Percentiles rank a stretch among this genome's conserved stretches.
phyloP scores from a whole-genome alignment of 2,888 invertebrate genomes.

The Drosophila nigricruria region DNA sequence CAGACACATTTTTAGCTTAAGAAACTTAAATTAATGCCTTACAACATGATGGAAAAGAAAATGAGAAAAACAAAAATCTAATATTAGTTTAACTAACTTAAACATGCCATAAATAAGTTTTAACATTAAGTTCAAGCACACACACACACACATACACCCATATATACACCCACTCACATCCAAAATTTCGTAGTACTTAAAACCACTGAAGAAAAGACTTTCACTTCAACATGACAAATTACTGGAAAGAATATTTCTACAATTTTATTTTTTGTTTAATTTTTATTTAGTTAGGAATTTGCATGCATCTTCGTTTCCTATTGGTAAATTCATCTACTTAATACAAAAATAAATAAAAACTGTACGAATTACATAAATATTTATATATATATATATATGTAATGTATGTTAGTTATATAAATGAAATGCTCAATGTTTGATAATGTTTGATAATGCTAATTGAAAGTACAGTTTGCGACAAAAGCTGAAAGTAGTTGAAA shows the following conservation, averaged over 20 bases:
- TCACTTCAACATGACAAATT: slow-evolving; percentile 28
- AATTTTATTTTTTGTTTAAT: slow-evolving; percentile 21
- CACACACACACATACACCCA: background rate
- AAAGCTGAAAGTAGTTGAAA: background rate
- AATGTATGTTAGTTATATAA: slow-evolving; percentile 47
- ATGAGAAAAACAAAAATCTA: slow-evolving; percentile 14
- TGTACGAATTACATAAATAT: slow-evolving; percentile 31
- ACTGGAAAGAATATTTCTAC: background rate
- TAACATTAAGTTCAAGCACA: slow-evolving; percentile 54
- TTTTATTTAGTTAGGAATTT: slow-evolving; percentile 43
- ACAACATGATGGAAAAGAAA: slow-evolving; percentile 32
- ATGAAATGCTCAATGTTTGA: slow-evolving; percentile 71
- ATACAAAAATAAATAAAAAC: slow-evolving; percentile 15
- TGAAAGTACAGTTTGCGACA: slow-evolving; percentile 16
- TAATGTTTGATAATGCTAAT: slow-evolving; percentile 25
- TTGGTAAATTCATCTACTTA: slow-evolving; percentile 61
- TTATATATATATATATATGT: slow-evolving; percentile 17
- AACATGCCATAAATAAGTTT: slow-evolving; percentile 78
- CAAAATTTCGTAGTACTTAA: slow-evolving; percentile 61
- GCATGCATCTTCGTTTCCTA: slow-evolving; percentile 51
- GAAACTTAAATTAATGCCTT: slow-evolving; percentile 74
- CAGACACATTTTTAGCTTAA: slow-evolving; percentile 32
- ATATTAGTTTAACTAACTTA: slow-evolving; percentile 76
- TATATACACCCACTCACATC: background rate
- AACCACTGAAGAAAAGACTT: slow-evolving; percentile 70